Evolutionary conservation across 2,888 invertebrate species (phyloP), one percentile per base, ranked within the genome.

Genomic region (Athalia rosae): DNA sequence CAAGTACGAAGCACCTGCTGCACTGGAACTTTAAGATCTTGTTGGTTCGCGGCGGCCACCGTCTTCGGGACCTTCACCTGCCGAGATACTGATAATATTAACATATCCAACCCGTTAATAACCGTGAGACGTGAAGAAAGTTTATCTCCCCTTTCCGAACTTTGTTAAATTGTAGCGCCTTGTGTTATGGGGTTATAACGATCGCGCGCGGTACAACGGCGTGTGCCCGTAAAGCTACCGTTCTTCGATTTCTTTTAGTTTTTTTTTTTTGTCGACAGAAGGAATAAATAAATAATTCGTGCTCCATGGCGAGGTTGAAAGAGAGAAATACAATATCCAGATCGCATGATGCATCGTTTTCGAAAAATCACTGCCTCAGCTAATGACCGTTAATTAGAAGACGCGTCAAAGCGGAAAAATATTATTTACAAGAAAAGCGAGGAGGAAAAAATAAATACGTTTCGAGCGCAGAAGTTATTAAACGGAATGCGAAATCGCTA

Each of bases 401-500:
- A 71, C 78, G 28, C 28, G 81, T 82, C 80, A 80, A 77, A 78
- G 61, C 56, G 76, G 79, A 66, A 80, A 76, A 77, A 63, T 67
- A 71, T 73, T 81, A 80, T 82, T 83, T 80, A 28, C 28, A 81
- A 78, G 78, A 76, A 69, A 77, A 62, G 78, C 66, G 79, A 74
- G 74, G 77, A 79, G 79, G 76, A 76, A 53, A 11, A 53, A 11
- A 11, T 53, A 76, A 61, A 56, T 13, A 48, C 69, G 79, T 77
- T 48, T 78, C 11, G 59, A 79, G 74, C 66, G 73, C 76, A 13
- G 11, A 28, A 28, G 28, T 28, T 28, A 28, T 28, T 15, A 59
- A 76, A 74, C 76, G 71, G 69, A 79, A 82, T 81, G 82, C 81
- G 80, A 81, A 84, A 83, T 85, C 73, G 78, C 79, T 86, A 84